Evolutionary conservation across 2,797 vertebrate genomes (phyloP).

Genomic region (Pangasius krempfi): DNA sequence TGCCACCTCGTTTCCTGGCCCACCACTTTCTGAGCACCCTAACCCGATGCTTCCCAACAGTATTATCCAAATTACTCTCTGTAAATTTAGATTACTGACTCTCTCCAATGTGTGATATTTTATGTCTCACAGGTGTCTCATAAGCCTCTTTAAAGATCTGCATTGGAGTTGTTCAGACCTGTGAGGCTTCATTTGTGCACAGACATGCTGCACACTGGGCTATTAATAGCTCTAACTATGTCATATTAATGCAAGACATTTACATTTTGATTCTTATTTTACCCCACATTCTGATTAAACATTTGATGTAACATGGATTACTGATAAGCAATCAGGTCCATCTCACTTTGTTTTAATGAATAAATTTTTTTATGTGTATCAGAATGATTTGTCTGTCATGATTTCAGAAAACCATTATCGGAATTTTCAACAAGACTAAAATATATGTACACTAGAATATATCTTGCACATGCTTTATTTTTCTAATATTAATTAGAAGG

Average conservation of each 20-base stretch:
- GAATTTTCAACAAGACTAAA: neutral
- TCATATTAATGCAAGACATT: neutral
- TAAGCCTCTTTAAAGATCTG: constrained; percentile 26
- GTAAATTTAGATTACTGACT: constrained; percentile 59
- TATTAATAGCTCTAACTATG: constrained; percentile 36
- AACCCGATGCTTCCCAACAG: constrained; percentile 59
- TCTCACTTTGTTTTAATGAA: neutral
- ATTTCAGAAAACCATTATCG: too few species aligned
- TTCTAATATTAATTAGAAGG: neutral
- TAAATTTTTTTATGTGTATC: neutral
- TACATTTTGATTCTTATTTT: neutral
- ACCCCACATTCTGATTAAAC: neutral
- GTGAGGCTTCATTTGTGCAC: constrained; percentile 22
- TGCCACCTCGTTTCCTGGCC: constrained; percentile 66
- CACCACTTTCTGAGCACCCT: constrained; percentile 45
- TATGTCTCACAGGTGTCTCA: constrained; percentile 79
- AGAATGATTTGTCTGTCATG: neutral
- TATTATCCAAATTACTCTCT: constrained; percentile 63
- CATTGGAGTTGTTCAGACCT: constrained; percentile 29
- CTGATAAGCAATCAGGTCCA: neutral
- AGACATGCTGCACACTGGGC: constrained; percentile 2
- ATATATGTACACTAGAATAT: neutral
- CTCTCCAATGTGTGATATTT: constrained; percentile 59
- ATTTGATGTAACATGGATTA: neutral
- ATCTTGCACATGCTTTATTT: neutral